Conservation (phyloP, 2,797 vertebrate genomes). For the Emydoidea blandingii region DNA sequence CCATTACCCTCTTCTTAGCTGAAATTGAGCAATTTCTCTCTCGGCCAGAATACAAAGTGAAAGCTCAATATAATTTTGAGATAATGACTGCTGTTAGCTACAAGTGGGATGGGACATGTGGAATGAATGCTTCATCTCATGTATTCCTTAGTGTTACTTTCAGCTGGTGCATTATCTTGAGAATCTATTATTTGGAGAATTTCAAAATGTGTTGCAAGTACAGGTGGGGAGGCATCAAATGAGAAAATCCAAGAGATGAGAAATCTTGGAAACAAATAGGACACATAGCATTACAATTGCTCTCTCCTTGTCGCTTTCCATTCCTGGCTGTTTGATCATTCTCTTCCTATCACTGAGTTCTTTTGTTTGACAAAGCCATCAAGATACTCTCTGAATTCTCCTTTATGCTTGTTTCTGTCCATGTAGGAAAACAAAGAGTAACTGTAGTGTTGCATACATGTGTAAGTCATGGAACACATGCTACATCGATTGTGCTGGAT, state of each 20-base stretch:
- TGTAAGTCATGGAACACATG: neutral
- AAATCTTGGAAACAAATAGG: neutral
- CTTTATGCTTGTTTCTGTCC: neutral
- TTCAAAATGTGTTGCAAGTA: neutral
- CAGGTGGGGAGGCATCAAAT: neutral
- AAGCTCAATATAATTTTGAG: constrained; percentile 28
- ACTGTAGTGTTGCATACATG: neutral
- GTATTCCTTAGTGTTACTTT: neutral
- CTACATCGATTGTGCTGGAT: neutral
- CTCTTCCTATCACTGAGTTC: neutral
- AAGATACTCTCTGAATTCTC: neutral
- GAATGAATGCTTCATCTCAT: neutral
- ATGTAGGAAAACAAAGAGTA: neutral
- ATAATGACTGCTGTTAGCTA: neutral
- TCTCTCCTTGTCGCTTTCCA: neutral
- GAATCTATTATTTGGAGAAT: neutral
- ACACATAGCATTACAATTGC: neutral
- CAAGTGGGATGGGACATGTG: neutral
- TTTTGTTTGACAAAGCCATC: neutral
- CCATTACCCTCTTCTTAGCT: neutral
- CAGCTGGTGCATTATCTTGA: neutral
- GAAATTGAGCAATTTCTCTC: constrained; percentile 1
- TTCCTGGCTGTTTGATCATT: neutral
- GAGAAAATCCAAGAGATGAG: neutral
- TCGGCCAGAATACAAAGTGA: neutral